Evolutionary conservation across 2,113 vertebrate species (phyloP).

Genomic region (Notechis scutatus): DNA sequence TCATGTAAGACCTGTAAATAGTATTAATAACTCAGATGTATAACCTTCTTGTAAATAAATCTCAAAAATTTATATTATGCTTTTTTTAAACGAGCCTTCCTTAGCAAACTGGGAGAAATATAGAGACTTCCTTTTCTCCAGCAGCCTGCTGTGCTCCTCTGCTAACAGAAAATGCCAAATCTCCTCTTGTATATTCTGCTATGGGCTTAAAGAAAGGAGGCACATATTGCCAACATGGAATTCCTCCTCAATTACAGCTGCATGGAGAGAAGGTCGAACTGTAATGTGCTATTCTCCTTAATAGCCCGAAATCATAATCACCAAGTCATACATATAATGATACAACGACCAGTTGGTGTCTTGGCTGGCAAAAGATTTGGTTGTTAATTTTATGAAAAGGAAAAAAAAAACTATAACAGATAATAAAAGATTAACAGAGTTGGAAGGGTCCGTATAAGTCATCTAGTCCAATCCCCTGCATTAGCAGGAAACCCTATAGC

Average conservation of each 20-base stretch:
- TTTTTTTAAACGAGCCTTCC: background rate
- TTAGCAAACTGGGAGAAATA: background rate
- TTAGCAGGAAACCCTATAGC: background rate
- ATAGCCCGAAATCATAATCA: background rate
- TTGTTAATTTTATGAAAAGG: background rate
- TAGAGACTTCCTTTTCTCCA: background rate
- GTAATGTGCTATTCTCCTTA: background rate
- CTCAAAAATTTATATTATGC: background rate
- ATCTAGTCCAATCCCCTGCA: background rate
- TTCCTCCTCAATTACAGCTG: background rate
- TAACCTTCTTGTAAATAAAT: background rate
- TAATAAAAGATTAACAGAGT: background rate
- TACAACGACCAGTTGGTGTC: background rate
- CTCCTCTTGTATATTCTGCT: background rate
- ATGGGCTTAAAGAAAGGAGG: background rate
- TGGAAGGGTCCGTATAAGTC: background rate
- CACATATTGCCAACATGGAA: background rate
- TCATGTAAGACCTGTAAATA: too few relatives aligned
- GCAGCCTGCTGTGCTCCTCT: background rate
- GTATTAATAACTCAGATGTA: background rate
- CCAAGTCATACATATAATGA: background rate
- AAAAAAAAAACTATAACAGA: background rate
- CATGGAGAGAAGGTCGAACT: background rate
- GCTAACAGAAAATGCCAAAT: too few relatives aligned
- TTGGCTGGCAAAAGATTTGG: background rate